A percentile compares a stretch with the other conserved stretches of the same genome.
Conservation (phyloP, 2,888 invertebrate species). For the Papilio gigon region DNA sequence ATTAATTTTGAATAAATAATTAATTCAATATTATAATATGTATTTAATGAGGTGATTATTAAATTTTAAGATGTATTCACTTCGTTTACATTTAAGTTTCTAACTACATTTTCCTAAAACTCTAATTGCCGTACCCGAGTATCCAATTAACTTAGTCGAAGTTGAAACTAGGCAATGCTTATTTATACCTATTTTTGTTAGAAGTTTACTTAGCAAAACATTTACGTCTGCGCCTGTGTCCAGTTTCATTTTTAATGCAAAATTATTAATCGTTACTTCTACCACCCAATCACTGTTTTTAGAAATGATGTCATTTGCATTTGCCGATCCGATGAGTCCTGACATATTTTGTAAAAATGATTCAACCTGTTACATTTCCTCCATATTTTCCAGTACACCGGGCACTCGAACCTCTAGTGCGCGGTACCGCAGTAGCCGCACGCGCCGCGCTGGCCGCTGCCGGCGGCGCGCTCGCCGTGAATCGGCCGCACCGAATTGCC, state of each 20-base stretch:
- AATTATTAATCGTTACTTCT: constrained; percentile 15
- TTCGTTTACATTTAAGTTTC: neutral
- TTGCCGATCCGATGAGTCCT: neutral
- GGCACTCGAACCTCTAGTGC: constrained; percentile 9
- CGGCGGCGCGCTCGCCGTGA: too few relatives aligned
- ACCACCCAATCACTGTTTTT: neutral
- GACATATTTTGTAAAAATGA: constrained; percentile 5
- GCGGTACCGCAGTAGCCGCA: neutral
- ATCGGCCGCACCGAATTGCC: too few relatives aligned
- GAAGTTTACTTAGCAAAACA: neutral
- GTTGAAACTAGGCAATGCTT: neutral
- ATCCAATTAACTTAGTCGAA: neutral
- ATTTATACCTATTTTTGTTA: neutral
- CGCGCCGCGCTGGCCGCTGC: neutral
- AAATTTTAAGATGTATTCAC: neutral
- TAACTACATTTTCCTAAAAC: neutral
- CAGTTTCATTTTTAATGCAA: constrained; percentile 1
- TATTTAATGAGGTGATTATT: too few relatives aligned
- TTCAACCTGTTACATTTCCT: constrained; percentile 5
- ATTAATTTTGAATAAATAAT: too few relatives aligned
- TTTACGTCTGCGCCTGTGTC: constrained; percentile 10
- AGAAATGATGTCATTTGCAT: neutral
- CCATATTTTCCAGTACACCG: constrained; percentile 2
- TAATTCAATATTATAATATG: too few relatives aligned
- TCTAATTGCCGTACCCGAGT: neutral